Base-by-base conservation (phyloP, 2,797 vertebrate genomes). In the Artibeus jamaicensis region DNA sequence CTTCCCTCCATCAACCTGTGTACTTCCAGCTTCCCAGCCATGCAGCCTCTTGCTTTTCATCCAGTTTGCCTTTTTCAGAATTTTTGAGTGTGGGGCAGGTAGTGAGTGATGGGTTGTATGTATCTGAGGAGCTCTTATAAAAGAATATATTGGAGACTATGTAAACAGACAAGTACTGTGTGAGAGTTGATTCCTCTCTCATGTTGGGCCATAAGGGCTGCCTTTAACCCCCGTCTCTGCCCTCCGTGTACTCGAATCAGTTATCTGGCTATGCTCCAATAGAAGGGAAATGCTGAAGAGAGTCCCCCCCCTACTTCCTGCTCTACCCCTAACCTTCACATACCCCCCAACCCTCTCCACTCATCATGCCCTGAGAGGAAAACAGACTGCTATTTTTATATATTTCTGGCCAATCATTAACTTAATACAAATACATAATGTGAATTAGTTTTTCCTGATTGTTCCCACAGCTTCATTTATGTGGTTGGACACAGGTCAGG, bases 361-460 rank as follows among this genome's bases (percentile, higher is more conserved):
- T 89, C 29, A 48, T 86, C 57, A 85, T 42, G 73, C 44, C 67
- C 76, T 16, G 53, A 94, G 50, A 39, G 77, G 62, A 11, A 79
- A 86, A 62, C 37, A 83, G 34, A 65, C 65, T 88, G 50, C 76
- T 90, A 71, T 90, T 86, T 94, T 91, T 82, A 53, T 86, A 39
- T 85, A 93, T 96, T 95, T 57, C 62, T 90, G 53, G 3, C 53
- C 90, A 95, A 89, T 97, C 96, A 86, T 97, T 97, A 90, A 62
- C 53, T 94, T 94, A 96, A 83, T 93, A 76, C n/a, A 88, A 65
- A 76, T 70, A 86, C 59, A 83, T 91, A 78, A 94, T 79, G 44
- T 88, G 88, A 96, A 90, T 93, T 95, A 93, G 77, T 94, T 89
- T 96, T 89, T 74, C 50, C 24, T 71, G 87, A 92, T 90, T 94